Conservation (phyloP, 2,797 vertebrate genomes). For the Phrynocephalus guinanensis region DNA sequence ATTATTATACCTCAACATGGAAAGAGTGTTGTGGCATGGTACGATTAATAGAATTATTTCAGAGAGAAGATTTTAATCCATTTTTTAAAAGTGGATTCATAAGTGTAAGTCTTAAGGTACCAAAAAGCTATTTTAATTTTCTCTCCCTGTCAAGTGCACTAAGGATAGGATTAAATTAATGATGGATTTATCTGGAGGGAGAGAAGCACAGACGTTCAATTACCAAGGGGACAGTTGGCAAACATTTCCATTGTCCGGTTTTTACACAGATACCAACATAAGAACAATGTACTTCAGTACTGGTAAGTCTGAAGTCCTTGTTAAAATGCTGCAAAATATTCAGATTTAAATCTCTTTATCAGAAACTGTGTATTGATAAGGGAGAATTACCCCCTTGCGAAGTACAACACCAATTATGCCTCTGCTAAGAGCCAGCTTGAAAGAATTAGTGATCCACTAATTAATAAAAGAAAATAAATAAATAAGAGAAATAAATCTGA, state of each 20-base stretch:
- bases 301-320: not conserved
- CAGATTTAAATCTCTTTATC: not conserved
- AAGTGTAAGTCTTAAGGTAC: not conserved
- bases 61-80: not conserved
- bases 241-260: not conserved
- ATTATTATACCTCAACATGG: not conserved
- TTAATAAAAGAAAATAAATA: too few species aligned
- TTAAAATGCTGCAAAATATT: not conserved
- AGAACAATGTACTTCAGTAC: not conserved
- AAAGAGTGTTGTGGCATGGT: not conserved
- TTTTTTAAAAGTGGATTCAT: not conserved
- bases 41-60: conserved; percentile 1
- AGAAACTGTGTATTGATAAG: not conserved
- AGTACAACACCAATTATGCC: not conserved
- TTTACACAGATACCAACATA: not conserved
- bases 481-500: not conserved
- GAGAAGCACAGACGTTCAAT: not conserved
- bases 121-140: not conserved
- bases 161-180: conserved; percentile 8
- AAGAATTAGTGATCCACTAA: not conserved
- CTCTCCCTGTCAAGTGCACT: not conserved
- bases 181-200: not conserved
- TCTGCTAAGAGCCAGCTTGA: not conserved
- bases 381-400: not conserved
- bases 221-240: not conserved